Evolutionary conservation across 2,113 vertebrate species (phyloP).

Genomic region (Carassius gibelio): DNA sequence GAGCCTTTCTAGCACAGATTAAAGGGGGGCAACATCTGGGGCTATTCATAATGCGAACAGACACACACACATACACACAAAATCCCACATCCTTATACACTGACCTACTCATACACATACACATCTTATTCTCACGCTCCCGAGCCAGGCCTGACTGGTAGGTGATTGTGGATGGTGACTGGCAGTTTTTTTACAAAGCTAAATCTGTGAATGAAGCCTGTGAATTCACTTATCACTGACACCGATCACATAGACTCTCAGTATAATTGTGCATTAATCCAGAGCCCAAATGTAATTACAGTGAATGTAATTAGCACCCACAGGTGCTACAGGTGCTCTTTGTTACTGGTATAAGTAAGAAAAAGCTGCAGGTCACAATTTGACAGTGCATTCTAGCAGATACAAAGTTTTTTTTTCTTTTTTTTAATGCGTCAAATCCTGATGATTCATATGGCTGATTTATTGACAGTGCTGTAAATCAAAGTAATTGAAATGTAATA

Average conservation of each 20-base stretch:
- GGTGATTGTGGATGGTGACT: slow-evolving; percentile 63
- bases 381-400: not conserved
- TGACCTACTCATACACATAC: slow-evolving; percentile 27
- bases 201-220: slow-evolving; percentile 56
- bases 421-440: not conserved
- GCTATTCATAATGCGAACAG: slow-evolving; percentile 78
- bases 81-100: slow-evolving; percentile 61
- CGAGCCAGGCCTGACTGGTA: slow-evolving; percentile 69
- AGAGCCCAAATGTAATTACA: slow-evolving; percentile 54
- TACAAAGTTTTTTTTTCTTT: not conserved
- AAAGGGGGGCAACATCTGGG: slow-evolving; percentile 88
- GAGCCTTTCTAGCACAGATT: slow-evolving; percentile 90
- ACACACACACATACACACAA: slow-evolving; percentile 62
- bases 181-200: slow-evolving; percentile 67
- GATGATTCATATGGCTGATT: not conserved
- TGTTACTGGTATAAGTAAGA: not conserved
- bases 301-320: slow-evolving; percentile 64
- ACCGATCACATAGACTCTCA: slow-evolving; percentile 58
- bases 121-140: slow-evolving; percentile 76
- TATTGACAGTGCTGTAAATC: not conserved
- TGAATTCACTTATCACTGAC: slow-evolving; percentile 55
- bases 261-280: slow-evolving; percentile 71
- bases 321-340: slow-evolving; percentile 54
- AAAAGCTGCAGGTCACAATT: slow-evolving; percentile 1
- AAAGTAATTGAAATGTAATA: not conserved